Percentiles rank a stretch among this genome's conserved stretches.
These are phyloP conservation scores for Notodonta dromedarius DNA, from an alignment of 2,888 invertebrate genomes.

Conservation along the genomic window DNA sequence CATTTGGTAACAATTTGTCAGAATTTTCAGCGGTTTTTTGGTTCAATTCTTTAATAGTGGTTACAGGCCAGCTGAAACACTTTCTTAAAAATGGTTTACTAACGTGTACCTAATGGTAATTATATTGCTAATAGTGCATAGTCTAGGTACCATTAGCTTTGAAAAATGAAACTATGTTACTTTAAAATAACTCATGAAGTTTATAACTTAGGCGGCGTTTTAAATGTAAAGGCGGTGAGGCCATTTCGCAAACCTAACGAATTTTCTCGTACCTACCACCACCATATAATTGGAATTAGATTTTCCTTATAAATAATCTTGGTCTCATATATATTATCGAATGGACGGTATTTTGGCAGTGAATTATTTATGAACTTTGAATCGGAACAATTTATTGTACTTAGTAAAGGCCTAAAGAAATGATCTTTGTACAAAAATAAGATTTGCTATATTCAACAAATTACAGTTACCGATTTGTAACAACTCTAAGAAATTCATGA, in stretches of 20 bases:
- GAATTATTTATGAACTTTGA: background rate
- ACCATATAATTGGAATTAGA: conserved; percentile 6
- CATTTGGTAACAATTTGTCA: too few species aligned
- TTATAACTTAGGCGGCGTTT: background rate
- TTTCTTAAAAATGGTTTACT: too few species aligned
- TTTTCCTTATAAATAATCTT: conserved; percentile 5
- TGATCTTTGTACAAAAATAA: background rate
- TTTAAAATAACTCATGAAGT: background rate
- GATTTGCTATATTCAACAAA: too few species aligned
- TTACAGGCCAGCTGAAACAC: too few species aligned
- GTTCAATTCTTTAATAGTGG: too few species aligned
- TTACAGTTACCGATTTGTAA: too few species aligned
- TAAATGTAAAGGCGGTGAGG: conserved; percentile 5
- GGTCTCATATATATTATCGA: background rate
- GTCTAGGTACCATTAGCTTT: too few species aligned
- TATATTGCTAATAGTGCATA: too few species aligned
- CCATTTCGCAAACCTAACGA: conserved; percentile 6
- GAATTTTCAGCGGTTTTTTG: too few species aligned
- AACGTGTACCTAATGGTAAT: too few species aligned
- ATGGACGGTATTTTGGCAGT: background rate
- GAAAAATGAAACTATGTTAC: background rate
- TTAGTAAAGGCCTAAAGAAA: background rate
- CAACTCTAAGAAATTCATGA: too few species aligned
- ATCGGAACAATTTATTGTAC: background rate
- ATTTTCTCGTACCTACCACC: background rate